Conservation (phyloP, 2,797 vertebrate genomes). For the Rhinella marina region DNA sequence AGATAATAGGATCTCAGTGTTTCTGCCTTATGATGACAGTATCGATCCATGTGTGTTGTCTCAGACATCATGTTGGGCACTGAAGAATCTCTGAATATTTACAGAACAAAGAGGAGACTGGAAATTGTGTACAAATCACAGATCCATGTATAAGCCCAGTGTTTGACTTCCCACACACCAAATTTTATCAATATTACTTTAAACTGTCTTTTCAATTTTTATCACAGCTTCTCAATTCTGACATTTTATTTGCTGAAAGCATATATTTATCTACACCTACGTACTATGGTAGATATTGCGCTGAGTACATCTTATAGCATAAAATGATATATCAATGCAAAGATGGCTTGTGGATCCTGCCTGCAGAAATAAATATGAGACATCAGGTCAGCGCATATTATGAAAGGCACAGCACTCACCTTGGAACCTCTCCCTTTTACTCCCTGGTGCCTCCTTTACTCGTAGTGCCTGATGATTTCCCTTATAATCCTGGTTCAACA, state of each 20-base stretch:
- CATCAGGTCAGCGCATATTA: too few relatives aligned
- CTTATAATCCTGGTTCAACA: too few relatives aligned
- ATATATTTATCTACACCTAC: constrained; percentile 18
- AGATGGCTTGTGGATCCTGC: neutral
- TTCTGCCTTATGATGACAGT: constrained; percentile 58
- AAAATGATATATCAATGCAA: neutral
- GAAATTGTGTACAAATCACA: constrained; percentile 51
- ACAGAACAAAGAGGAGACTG: constrained; percentile 50
- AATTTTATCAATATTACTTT: constrained; percentile 56
- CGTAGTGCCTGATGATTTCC: too few relatives aligned
- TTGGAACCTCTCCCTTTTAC: too few relatives aligned
- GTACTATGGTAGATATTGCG: neutral
- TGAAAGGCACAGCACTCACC: too few relatives aligned
- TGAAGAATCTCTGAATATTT: constrained; percentile 52
- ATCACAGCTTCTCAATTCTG: constrained; percentile 21
- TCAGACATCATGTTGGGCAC: constrained; percentile 55
- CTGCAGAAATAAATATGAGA: too few relatives aligned
- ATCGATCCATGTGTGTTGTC: constrained; percentile 49
- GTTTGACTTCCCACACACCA: constrained; percentile 47
- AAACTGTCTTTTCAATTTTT: constrained; percentile 40
- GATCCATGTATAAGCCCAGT: constrained; percentile 52
- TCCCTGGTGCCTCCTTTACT: too few relatives aligned
- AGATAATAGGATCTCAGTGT: constrained; percentile 59
- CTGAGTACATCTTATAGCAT: neutral
- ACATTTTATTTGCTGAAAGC: neutral